A percentile compares a stretch with the other conserved stretches of the same genome.
Conservation (phyloP, 1,140 invertebrate species). For the Himalopsyche phryganea region DNA sequence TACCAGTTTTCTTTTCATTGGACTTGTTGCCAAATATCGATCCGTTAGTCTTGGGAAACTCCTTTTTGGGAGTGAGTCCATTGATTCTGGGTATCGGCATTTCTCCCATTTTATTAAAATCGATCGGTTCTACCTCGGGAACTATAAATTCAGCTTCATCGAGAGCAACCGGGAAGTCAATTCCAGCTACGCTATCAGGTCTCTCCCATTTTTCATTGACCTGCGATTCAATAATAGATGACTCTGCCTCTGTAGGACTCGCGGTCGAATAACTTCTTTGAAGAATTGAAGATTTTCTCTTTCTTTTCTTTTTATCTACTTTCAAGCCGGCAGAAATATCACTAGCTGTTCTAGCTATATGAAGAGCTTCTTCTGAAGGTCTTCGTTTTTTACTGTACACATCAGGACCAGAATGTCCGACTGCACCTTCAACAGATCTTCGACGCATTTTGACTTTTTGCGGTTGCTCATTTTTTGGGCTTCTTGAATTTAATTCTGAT, state of each 20-base stretch:
- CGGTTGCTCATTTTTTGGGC: neutral
- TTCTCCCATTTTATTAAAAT: conserved; percentile 39
- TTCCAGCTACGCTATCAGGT: conserved; percentile 41
- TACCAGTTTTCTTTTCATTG: conserved; percentile 40
- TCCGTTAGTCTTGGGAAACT: conserved; percentile 47
- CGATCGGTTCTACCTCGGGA: conserved; percentile 45
- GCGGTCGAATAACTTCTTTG: conserved; percentile 27
- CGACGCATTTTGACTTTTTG: conserved; percentile 12
- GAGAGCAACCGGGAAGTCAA: conserved; percentile 45
- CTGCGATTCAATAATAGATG: neutral
- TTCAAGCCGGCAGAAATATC: conserved; percentile 10
- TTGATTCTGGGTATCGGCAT: conserved; percentile 21
- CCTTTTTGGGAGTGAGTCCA: conserved; percentile 37
- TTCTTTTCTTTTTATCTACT: conserved; percentile 28
- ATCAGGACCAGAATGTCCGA: neutral
- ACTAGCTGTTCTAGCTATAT: conserved; percentile 4
- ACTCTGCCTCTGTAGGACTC: neutral
- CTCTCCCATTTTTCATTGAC: conserved; percentile 31
- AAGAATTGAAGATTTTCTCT: conserved; percentile 18
- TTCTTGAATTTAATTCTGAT: conserved; percentile 5
- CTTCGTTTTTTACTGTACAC: conserved; percentile 7
- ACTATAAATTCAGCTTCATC: conserved; percentile 48
- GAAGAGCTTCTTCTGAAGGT: conserved; percentile 23
- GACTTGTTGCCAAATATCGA: conserved; percentile 49
- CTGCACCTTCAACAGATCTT: conserved; percentile 22